phyloP scores from a whole-genome alignment of 2,888 invertebrate genomes.

The Tiliacea citrago region DNA sequence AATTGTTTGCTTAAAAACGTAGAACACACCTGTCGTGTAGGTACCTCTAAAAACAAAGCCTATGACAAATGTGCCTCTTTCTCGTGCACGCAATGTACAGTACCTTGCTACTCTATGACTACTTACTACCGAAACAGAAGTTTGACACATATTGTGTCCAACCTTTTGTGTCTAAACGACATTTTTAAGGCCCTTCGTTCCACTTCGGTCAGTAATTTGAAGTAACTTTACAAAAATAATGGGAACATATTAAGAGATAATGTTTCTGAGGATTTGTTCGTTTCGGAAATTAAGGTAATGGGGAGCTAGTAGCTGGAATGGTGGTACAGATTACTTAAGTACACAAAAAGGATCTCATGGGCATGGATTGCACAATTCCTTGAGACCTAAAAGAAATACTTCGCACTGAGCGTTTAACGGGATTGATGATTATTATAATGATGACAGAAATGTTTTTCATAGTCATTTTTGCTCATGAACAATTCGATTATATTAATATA shows the following conservation, averaged over 20 bases:
- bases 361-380: constrained; percentile 22
- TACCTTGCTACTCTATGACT: constrained; percentile 47
- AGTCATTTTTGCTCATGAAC: background rate
- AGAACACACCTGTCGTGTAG: constrained; percentile 50
- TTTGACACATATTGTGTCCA: constrained; percentile 77
- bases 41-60: constrained; percentile 53
- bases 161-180: constrained; percentile 67
- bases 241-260: constrained; percentile 55
- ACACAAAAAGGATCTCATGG: constrained; percentile 10
- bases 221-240: constrained; percentile 51
- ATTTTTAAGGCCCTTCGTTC: constrained; percentile 60
- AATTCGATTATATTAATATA: background rate
- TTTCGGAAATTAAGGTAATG: constrained; percentile 41
- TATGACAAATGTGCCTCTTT: constrained; percentile 56
- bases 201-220: constrained; percentile 46
- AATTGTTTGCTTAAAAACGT: constrained; percentile 54
- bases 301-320: constrained; percentile 34
- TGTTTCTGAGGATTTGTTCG: constrained; percentile 35
- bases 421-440: background rate
- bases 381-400: background rate
- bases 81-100: constrained; percentile 42
- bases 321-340: constrained; percentile 14
- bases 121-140: constrained; percentile 84
- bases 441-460: too few species aligned
- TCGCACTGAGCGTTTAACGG: background rate